Percentiles rank a stretch among this genome's conserved stretches.
Evolutionary conservation across 2,888 invertebrate genomes (phyloP).

Genomic region (Yponomeuta cagnagella): DNA sequence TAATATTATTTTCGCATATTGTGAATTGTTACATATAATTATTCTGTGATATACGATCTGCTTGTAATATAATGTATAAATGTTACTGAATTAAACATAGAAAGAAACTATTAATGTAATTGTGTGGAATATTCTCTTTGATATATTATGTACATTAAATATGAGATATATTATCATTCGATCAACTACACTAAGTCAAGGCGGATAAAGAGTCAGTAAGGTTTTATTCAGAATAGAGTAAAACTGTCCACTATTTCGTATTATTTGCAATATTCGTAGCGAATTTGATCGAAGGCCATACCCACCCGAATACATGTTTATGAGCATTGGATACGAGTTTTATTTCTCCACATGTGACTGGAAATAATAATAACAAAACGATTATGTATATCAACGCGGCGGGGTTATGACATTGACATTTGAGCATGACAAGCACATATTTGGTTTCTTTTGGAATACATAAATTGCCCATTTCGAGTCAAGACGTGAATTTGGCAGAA

Average conservation of each 20-base stretch:
- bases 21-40: slow-evolving; percentile 56
- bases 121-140: slow-evolving; percentile 8
- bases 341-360: slow-evolving; percentile 15
- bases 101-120: not conserved
- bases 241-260: too few relatives aligned
- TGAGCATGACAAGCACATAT: not conserved
- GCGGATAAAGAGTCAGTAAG: too few relatives aligned
- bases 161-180: too few relatives aligned
- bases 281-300: slow-evolving; percentile 31
- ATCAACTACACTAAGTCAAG: too few relatives aligned
- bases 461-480: too few relatives aligned
- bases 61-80: slow-evolving; percentile 38
- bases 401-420: not conserved
- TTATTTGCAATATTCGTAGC: too few relatives aligned
- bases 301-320: slow-evolving; percentile 52
- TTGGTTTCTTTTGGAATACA: too few relatives aligned
- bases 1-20: slow-evolving; percentile 39
- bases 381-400: not conserved
- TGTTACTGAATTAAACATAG: not conserved
- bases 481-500: too few relatives aligned
- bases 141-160: slow-evolving; percentile 7
- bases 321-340: slow-evolving; percentile 34
- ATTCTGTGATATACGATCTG: slow-evolving; percentile 70
- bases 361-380: not conserved
- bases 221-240: too few relatives aligned